phyloP scores from a whole-genome alignment of 2,888 invertebrate genomes.

The Melanostoma scalare region DNA sequence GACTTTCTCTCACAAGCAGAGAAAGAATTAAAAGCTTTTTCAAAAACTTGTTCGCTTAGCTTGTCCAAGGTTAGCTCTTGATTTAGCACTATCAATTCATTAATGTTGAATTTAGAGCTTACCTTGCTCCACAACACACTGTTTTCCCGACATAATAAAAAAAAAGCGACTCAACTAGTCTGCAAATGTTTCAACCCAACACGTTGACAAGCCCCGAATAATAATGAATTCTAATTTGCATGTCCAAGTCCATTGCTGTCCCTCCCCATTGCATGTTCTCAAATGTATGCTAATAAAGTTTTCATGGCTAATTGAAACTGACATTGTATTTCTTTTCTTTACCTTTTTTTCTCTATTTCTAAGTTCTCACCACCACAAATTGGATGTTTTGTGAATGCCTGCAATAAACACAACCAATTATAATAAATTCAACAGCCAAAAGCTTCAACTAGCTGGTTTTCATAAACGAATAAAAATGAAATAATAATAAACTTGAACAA shows the following conservation, averaged over 20 bases:
- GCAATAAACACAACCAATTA: slow-evolving; percentile 27
- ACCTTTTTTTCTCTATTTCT: slow-evolving; percentile 5
- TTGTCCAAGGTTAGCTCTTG: too few relatives aligned
- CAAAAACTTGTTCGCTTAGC: too few relatives aligned
- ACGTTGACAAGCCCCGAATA: too few relatives aligned
- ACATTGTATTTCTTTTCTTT: slow-evolving; percentile 19
- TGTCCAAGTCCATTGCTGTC: slow-evolving; percentile 20
- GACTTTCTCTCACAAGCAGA: too few relatives aligned
- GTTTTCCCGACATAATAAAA: too few relatives aligned
- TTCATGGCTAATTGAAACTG: slow-evolving; percentile 44
- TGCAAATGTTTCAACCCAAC: too few relatives aligned
- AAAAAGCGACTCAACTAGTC: too few relatives aligned
- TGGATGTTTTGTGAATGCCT: slow-evolving; percentile 21
- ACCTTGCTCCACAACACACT: too few relatives aligned
- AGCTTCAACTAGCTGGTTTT: slow-evolving; percentile 5
- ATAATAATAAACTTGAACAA: slow-evolving; percentile 14
- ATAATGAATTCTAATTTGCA: slow-evolving; percentile 6
- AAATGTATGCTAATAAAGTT: slow-evolving; percentile 29
- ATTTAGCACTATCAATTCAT: too few relatives aligned
- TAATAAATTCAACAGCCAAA: slow-evolving; percentile 30
- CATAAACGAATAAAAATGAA: too few relatives aligned
- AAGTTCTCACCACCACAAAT: not conserved
- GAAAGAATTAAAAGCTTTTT: too few relatives aligned
- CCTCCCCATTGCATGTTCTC: slow-evolving; percentile 15
- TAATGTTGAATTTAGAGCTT: too few relatives aligned